Base-by-base conservation (phyloP, 2,888 invertebrate species). In the Lepidochrysops patricia region DNA sequence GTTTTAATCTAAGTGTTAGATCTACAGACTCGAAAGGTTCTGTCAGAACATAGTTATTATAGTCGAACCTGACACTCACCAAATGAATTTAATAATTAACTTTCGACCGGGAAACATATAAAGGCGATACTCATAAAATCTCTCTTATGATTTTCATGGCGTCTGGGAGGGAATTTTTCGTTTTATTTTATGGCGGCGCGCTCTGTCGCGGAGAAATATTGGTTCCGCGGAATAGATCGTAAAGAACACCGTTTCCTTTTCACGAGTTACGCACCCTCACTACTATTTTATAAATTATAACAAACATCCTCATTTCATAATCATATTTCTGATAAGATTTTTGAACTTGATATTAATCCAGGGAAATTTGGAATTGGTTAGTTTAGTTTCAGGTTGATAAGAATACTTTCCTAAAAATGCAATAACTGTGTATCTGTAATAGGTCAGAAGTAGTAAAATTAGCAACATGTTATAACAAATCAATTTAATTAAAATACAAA, bases 171-270 rank as follows among this genome's bases (percentile, higher is more conserved):
- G 89, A 88, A 88, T 89, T 89, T 89, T 89, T 87, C 88, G 88
- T 88, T 88, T 88, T 89, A 89, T 88, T 89, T 89, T 89, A 89
- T 88, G 88, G 83, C 82, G 80, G 82, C 80, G 83, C 86, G 87
- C 85, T 82, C 87, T 88, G 88, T 86, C 87, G 86, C 87, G 82
- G 77, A 87, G 87, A 88, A 87, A 89, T 89, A 89, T 88, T 88
- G 88, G 89, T 85, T 88, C 85, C 79, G 79, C 83, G 86, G 82
- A 89, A 88, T 87, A 85, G 88, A 82, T 89, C 89, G 87, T 89
- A 89, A 89, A 88, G 87, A 83, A 83, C 83, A 83, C 84, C 80
- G 84, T 84, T 85, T 82, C 79, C 81, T 78, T 82, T 80, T 78
- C 78, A 81, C 84, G 79, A 79, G 84, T 80, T 83, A 86, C 86